Conservation (phyloP, 2,888 invertebrate genomes). For the Melinaea marsaeus region DNA sequence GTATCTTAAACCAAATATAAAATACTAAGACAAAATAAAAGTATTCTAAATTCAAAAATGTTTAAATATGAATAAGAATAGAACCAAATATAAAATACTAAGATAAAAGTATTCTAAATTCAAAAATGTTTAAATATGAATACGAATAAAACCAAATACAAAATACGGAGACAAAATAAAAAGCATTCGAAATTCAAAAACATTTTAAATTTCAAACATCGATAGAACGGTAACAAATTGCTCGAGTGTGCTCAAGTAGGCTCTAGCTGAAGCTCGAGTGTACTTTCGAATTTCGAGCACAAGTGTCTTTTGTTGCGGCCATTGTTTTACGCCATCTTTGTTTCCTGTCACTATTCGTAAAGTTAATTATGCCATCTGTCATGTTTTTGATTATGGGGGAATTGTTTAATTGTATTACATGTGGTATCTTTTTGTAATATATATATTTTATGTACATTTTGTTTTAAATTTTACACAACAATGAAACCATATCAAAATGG, state of each 20-base stretch:
- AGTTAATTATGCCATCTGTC: conserved; percentile 54
- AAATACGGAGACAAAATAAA: conserved; percentile 7
- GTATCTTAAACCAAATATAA: not conserved
- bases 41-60: not conserved
- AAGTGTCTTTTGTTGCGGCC: conserved; percentile 26
- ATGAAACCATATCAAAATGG: not conserved
- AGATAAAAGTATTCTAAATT: not conserved
- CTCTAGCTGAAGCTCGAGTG: conserved; percentile 21
- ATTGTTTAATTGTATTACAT: conserved; percentile 13
- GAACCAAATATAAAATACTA: not conserved
- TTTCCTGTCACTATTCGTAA: conserved; percentile 30
- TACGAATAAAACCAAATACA: not conserved
- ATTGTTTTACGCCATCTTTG: conserved; percentile 33
- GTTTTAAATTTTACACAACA: not conserved
- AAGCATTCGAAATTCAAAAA: conserved; percentile 10
- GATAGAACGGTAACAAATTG: conserved; percentile 29
- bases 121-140: conserved; percentile 3
- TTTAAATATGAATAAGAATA: conserved; percentile 8
- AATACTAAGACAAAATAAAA: not conserved
- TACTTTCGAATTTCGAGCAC: conserved; percentile 11
- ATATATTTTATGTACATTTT: not conserved
- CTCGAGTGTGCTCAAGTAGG: conserved; percentile 24
- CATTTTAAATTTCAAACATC: conserved; percentile 14
- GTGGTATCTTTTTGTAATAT: conserved; percentile 10
- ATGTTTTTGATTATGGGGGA: conserved; percentile 18